Percentiles rank a stretch among this genome's conserved stretches.
phyloP scores from a whole-genome alignment of 2,113 vertebrate species.

The Burhinus oedicnemus region DNA sequence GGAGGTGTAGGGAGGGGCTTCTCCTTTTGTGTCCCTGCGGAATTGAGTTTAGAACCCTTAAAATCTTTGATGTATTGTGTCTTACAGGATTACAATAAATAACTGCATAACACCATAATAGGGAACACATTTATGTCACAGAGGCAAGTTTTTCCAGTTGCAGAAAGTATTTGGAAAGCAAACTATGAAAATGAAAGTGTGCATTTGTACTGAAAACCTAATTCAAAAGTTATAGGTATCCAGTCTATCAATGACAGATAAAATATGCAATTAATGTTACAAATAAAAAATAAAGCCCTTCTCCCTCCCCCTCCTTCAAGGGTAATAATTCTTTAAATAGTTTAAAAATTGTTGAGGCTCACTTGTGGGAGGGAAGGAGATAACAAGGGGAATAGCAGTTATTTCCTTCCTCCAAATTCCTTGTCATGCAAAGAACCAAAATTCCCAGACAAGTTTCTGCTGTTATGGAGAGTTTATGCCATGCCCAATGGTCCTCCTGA shows the following conservation, averaged over 20 bases:
- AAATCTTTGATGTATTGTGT: not conserved
- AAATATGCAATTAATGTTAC: not conserved
- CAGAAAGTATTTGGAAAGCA: not conserved
- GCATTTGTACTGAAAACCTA: not conserved
- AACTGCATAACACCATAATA: not conserved
- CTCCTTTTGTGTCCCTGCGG: not conserved
- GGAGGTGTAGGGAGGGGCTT: rapidly evolving
- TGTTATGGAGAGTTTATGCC: not conserved
- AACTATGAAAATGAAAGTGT: not conserved
- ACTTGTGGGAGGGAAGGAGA: not conserved
- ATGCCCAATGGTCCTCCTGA: not conserved
- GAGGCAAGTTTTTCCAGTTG: not conserved
- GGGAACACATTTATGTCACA: not conserved
- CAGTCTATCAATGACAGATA: not conserved
- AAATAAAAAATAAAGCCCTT: not conserved
- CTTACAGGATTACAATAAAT: not conserved
- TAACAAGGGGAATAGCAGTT: not conserved
- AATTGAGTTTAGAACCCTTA: not conserved
- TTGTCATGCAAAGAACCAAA: not conserved
- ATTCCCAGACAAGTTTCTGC: not conserved
- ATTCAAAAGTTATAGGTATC: not conserved
- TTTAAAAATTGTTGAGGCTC: not conserved
- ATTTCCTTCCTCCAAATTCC: not conserved
- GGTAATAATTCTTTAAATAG: not conserved
- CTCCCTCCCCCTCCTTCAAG: not conserved